A percentile compares a stretch with the other conserved stretches of the same genome.
Conservation (phyloP, 2,797 vertebrate genomes). For the Chromis chromis region DNA sequence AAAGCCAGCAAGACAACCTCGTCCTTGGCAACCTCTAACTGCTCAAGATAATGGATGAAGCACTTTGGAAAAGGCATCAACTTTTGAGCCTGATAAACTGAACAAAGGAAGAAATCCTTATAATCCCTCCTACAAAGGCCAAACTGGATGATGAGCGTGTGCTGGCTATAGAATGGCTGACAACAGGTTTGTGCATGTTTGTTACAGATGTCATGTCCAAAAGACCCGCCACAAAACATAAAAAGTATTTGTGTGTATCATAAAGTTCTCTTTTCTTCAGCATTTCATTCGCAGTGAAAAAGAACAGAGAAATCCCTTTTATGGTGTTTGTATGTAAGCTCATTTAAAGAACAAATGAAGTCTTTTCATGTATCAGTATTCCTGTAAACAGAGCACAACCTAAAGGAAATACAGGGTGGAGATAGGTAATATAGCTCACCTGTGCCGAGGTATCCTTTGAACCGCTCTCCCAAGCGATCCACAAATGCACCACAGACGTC, state of each 20-base stretch:
- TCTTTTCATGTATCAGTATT: neutral
- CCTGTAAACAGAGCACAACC: neutral
- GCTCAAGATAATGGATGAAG: slow-evolving; percentile 11
- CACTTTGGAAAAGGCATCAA: slow-evolving; percentile 2
- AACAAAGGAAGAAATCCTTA: slow-evolving; percentile 14
- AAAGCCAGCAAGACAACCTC: too few relatives aligned
- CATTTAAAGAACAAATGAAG: neutral
- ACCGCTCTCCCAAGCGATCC: slow-evolving; percentile 90
- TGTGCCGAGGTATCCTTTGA: slow-evolving; percentile 91
- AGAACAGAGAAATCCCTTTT: neutral
- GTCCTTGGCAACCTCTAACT: neutral
- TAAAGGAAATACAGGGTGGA: neutral
- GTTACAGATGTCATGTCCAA: too few relatives aligned
- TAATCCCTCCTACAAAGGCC: slow-evolving; percentile 11
- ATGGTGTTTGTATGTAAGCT: neutral
- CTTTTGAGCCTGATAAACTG: neutral
- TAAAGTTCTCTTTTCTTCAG: neutral
- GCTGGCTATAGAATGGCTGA: neutral
- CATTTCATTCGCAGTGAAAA: neutral
- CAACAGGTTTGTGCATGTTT: slow-evolving; percentile 2
- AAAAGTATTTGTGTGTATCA: neutral
- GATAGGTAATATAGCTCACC: slow-evolving; percentile 83
- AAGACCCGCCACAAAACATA: too few relatives aligned
- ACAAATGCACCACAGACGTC: slow-evolving; percentile 93
- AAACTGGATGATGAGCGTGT: neutral